Evolutionary conservation across 2,113 vertebrate genomes (phyloP), one percentile per base, ranked within the genome.

Genomic region (Ciconia boyciana): DNA sequence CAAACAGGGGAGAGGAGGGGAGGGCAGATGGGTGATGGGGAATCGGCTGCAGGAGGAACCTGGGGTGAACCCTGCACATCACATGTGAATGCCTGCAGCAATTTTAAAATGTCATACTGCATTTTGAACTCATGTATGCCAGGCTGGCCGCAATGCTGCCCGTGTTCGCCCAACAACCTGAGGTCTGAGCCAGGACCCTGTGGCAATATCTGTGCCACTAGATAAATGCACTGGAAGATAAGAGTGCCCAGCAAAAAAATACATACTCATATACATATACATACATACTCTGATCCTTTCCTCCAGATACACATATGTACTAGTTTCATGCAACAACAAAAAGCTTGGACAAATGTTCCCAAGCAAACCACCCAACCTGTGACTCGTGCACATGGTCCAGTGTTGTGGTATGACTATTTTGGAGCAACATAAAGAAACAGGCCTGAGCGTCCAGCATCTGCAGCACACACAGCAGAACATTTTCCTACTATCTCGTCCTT

Each of bases 401-500:
- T 32, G 82, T 24, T 48, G 52, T 54, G 78, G 21, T 39, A 9
- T 25, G 57, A 34, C 16, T 41, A 1, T 70, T 89, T 70, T 19
- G 26, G 75, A 90, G 61, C 46, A 39, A 41, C 20, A 7, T 34
- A 46, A 46, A 78, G 34, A 54, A 83, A 25, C 18, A 74, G n/a
- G 15, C 10, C 29, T 19, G 44, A 58, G 25, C 2, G 2, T 19
- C 34, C 86, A 58, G 32, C 32, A 17, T 18, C 82, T 58, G 46
- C 81, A 87, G 24, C 2, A 24, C 72, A n/a, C 5, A 4, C 57
- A 49, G 52, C 17, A 39, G 62, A 83, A 86, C 26, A 2, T 87
- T 55, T 74, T 75, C 84, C 64, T 70, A 1, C 32, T 22, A 2
- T 14, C 4, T 49, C 0, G 0, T 22, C 43, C 39, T 43, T 0